Evolutionary conservation across 1,140 invertebrate species (phyloP).

Genomic region (Leptopilina clavipes): DNA sequence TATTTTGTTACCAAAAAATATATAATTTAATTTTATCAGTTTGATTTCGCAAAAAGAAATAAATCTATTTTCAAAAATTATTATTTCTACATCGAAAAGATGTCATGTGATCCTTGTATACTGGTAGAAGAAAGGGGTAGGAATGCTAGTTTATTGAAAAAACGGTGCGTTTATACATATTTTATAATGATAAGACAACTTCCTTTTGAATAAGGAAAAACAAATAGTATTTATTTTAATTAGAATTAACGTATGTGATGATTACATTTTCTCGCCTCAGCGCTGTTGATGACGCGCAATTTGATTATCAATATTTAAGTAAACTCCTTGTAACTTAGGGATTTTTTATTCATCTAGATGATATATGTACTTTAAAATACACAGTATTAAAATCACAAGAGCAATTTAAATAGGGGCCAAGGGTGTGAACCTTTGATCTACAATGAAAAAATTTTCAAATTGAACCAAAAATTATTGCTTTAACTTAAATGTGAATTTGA

Average conservation of each 20-base stretch:
- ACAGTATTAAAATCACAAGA: conserved; percentile 13
- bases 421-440: neutral
- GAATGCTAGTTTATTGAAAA: neutral
- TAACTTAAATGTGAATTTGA: neutral
- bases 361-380: neutral
- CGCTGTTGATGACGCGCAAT: conserved; percentile 12
- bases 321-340: neutral
- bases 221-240: conserved; percentile 23
- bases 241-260: conserved; percentile 10
- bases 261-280: neutral
- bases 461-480: neutral
- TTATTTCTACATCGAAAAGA: neutral
- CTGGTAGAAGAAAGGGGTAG: neutral
- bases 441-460: neutral
- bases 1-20: no score
- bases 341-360: conserved; percentile 22
- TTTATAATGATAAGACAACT: neutral
- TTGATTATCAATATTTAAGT: conserved; percentile 4
- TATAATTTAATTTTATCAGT: neutral
- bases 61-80: neutral
- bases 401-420: neutral
- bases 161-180: conserved; percentile 21
- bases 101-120: conserved; percentile 16
- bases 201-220: neutral
- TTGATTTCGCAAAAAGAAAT: neutral